phyloP scores from a whole-genome alignment of 2,888 invertebrate species.

The Notodonta dromedarius region DNA sequence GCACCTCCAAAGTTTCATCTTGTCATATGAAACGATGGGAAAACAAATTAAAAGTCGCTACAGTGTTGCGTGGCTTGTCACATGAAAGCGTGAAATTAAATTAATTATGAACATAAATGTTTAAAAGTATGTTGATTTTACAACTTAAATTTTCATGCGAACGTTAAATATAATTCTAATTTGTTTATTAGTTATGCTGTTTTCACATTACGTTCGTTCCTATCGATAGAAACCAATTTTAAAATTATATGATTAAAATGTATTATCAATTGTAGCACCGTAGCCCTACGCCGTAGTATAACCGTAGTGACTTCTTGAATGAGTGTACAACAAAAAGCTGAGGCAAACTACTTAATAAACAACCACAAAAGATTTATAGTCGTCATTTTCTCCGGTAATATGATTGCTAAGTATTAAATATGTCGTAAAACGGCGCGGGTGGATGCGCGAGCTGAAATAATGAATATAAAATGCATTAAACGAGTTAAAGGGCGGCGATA shows the following conservation, averaged over 20 bases:
- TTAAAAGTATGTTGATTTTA: neutral
- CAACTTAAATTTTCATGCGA: neutral
- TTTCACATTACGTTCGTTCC: neutral
- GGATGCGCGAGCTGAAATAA: conserved; percentile 49
- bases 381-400: conserved; percentile 29
- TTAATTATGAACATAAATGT: conserved; percentile 16
- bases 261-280: neutral
- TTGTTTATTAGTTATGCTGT: neutral
- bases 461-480: conserved; percentile 69
- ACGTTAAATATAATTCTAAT: neutral
- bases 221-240: neutral
- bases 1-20: conserved; percentile 30
- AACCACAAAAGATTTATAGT: conserved; percentile 5
- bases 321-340: neutral
- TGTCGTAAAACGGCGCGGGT: conserved; percentile 51
- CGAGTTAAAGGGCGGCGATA: conserved; percentile 49
- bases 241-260: neutral
- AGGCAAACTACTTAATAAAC: neutral
- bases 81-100: conserved; percentile 16
- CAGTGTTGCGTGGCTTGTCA: conserved; percentile 19
- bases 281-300: conserved; percentile 5
- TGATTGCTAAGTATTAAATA: conserved; percentile 48
- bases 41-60: conserved; percentile 40
- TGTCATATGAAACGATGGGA: conserved; percentile 21
- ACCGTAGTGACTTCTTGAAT: neutral